These are phyloP conservation scores for Drosophila rellima DNA, from an alignment of 2,888 invertebrate species.

Conservation along the genomic window DNA sequence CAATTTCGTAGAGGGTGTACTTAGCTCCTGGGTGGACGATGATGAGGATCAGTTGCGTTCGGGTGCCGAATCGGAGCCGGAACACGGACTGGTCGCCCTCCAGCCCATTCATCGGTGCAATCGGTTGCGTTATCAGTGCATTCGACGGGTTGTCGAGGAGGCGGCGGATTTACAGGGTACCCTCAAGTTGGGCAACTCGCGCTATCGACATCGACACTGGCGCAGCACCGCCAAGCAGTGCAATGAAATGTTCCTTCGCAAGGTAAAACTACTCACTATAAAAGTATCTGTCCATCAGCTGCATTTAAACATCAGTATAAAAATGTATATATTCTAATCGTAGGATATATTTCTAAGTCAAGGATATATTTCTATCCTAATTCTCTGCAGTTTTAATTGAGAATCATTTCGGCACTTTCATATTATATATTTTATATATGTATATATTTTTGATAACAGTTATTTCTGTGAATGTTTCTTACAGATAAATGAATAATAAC, in stretches of 20 bases:
- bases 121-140: constrained; percentile 89
- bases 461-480: too few species aligned
- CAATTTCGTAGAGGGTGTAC: constrained; percentile 92
- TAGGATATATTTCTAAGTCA: too few species aligned
- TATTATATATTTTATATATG: too few species aligned
- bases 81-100: constrained; percentile 87
- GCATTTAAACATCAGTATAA: background rate
- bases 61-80: constrained; percentile 91
- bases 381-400: too few species aligned
- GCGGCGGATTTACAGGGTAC: constrained; percentile 90
- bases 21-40: constrained; percentile 92
- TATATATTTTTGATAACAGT: too few species aligned
- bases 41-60: constrained; percentile 88
- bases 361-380: too few species aligned
- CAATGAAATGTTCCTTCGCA: constrained; percentile 94
- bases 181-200: constrained; percentile 89
- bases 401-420: too few species aligned
- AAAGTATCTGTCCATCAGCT: background rate
- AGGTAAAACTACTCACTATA: constrained; percentile 87
- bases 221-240: constrained; percentile 94
- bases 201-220: constrained; percentile 93
- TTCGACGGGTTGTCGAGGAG: constrained; percentile 89
- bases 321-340: too few species aligned
- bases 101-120: constrained; percentile 86
- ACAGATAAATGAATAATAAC: too few species aligned